Conservation (phyloP, 35 echinoderm and acorn worm genomes). For the Amphiura filiformis region DNA sequence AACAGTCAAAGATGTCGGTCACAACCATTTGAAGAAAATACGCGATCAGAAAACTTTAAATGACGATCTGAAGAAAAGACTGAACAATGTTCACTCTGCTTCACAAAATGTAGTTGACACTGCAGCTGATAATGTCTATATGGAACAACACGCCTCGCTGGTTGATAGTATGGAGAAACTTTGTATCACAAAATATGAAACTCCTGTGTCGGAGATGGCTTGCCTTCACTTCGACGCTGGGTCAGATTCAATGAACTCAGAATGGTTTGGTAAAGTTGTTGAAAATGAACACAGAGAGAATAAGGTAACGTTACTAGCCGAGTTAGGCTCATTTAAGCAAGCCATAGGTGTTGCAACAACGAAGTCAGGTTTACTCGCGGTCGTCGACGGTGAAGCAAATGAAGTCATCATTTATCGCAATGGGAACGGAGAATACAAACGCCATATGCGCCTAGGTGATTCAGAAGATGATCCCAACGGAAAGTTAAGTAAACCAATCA, state of each 20-base stretch:
- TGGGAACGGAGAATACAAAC: background rate
- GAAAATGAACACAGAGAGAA: background rate
- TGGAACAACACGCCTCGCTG: background rate
- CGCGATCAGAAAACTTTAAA: background rate
- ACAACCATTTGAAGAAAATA: background rate
- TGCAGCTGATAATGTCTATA: background rate
- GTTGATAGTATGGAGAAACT: background rate
- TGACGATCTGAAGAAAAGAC: background rate
- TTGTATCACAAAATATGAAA: background rate
- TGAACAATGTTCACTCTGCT: background rate
- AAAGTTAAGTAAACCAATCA: background rate
- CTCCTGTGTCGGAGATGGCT: background rate
- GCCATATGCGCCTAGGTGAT: background rate
- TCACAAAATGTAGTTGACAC: background rate
- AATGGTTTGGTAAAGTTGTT: background rate
- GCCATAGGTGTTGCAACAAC: background rate
- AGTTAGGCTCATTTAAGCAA: background rate
- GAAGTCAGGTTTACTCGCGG: background rate
- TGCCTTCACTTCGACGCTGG: background rate
- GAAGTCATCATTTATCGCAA: background rate
- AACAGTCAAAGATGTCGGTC: background rate
- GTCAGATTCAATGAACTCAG: background rate
- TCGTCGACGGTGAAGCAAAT: background rate
- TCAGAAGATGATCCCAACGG: background rate
- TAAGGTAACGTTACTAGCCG: background rate